These are phyloP conservation scores for Mustela lutreola DNA, from an alignment of 2,113 vertebrate species.

Conservation along the genomic window DNA sequence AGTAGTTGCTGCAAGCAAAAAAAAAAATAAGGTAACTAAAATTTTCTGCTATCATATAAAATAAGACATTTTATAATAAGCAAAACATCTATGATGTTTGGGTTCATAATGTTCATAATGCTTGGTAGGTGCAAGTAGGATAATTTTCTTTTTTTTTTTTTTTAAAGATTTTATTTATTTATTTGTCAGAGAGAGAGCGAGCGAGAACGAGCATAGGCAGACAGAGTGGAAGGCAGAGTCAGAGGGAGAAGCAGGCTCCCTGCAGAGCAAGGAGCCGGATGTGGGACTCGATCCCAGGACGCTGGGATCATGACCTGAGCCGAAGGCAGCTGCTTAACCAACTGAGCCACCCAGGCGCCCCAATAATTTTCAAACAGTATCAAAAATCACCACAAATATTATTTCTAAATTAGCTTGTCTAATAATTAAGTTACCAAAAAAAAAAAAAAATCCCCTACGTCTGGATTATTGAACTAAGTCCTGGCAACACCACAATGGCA, in stretches of 20 bases:
- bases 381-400: background rate
- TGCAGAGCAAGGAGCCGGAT: too few relatives aligned
- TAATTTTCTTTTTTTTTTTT: constrained; percentile 58
- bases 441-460: background rate
- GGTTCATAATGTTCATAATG: background rate
- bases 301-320: too few relatives aligned
- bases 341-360: too few relatives aligned
- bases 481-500: background rate
- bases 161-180: too few relatives aligned
- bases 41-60: background rate
- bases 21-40: background rate
- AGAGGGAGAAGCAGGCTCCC: too few relatives aligned
- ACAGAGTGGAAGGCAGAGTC: too few relatives aligned
- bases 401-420: constrained; percentile 19
- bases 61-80: background rate
- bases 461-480: background rate
- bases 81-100: background rate
- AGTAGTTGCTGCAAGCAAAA: background rate
- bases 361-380: constrained; percentile 7
- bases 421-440: background rate
- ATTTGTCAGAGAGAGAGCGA: too few relatives aligned
- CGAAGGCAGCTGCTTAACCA: too few relatives aligned
- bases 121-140: background rate
- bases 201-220: too few relatives aligned
- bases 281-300: too few relatives aligned